These are phyloP conservation scores for Novumbra hubbsi DNA, from an alignment of 2,797 vertebrate species.

Conservation along the genomic window DNA sequence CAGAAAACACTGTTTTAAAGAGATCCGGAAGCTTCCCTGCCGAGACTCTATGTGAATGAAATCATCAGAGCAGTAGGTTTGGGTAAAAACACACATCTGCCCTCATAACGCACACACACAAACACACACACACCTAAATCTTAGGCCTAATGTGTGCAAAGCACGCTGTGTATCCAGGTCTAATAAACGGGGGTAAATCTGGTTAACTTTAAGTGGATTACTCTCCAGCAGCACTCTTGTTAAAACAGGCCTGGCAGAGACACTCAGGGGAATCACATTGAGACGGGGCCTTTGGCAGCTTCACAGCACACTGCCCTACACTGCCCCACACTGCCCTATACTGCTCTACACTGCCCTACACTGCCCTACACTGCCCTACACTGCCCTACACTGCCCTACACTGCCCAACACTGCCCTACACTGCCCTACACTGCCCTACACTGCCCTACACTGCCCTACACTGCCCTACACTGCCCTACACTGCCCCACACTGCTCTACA, in stretches of 20 bases:
- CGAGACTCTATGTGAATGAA: conserved; percentile 18
- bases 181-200: neutral
- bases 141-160: conserved; percentile 5
- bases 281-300: neutral
- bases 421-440: neutral
- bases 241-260: conserved; percentile 9
- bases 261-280: neutral
- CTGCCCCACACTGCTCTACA: neutral
- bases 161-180: conserved; percentile 1
- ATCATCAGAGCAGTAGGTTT: conserved; percentile 12
- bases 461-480: neutral
- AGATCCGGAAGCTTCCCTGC: neutral
- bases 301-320: neutral
- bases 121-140: neutral
- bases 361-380: neutral
- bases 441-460: neutral
- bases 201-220: conserved; percentile 15
- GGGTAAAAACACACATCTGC: conserved; percentile 29
- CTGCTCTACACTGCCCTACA: neutral
- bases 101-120: conserved; percentile 9
- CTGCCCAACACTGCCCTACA: no score
- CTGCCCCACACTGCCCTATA: neutral
- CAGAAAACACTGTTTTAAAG: neutral
- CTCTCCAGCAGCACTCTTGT: conserved; percentile 5
- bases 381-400: neutral